These are phyloP conservation scores for Grammomys dolichurus DNA, from an alignment of 2,113 vertebrate genomes.

Conservation along the genomic window DNA sequence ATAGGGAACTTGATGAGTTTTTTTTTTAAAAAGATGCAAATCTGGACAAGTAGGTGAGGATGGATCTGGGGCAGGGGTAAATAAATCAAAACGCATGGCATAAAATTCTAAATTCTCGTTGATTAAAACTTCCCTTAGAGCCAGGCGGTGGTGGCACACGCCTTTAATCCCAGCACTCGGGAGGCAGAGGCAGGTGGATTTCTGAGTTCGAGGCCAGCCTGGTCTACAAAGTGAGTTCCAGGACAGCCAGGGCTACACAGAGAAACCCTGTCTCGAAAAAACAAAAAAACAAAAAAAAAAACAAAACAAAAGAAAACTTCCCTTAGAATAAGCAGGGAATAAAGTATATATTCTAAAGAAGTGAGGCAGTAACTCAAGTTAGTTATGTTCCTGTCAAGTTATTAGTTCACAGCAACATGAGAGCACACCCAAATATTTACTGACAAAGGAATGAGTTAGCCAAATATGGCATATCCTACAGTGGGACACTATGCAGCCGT, in stretches of 20 bases:
- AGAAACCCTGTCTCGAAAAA: no score
- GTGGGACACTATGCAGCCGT: neutral
- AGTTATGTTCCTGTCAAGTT: no score
- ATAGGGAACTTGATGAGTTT: neutral
- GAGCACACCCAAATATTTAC: neutral
- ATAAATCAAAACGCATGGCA: neutral
- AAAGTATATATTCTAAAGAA: neutral
- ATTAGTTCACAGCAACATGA: neutral
- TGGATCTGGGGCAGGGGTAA: neutral
- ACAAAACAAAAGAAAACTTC: neutral
- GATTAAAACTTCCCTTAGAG: neutral
- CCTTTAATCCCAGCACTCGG: no score
- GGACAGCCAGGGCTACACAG: no score
- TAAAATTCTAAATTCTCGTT: neutral
- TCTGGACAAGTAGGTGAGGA: neutral
- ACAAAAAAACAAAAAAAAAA: no score
- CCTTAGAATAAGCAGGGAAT: neutral
- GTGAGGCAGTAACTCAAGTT: neutral
- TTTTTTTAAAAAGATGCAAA: no score
- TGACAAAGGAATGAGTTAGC: neutral
- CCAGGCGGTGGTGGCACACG: no score
- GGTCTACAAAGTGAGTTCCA: no score
- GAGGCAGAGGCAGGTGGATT: no score
- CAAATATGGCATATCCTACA: neutral
- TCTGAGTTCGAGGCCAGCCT: no score